A percentile compares a stretch with the other conserved stretches of the same genome.
These are phyloP conservation scores for Podarcis cretensis DNA, from an alignment of 2,113 vertebrate species.

Conservation along the genomic window DNA sequence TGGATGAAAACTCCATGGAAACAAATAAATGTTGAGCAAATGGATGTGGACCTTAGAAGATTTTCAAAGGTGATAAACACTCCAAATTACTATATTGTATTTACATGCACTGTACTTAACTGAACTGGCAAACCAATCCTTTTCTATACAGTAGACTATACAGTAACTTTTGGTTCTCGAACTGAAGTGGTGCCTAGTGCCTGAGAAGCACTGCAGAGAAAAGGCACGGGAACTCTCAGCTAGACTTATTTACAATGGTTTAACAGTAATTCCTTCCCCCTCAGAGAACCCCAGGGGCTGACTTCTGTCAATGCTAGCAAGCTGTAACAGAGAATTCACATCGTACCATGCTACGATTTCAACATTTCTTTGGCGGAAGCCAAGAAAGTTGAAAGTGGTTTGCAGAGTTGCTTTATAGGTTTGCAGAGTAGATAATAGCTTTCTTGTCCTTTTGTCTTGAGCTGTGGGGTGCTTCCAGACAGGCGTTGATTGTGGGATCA, in stretches of 20 bases:
- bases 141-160: not conserved
- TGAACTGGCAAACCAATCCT: not conserved
- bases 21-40: slow-evolving; percentile 87
- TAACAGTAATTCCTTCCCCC: not conserved
- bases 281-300: not conserved
- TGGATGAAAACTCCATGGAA: slow-evolving; percentile 88
- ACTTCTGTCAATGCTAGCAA: not conserved
- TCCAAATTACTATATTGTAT: slow-evolving; percentile 40
- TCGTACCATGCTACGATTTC: not conserved
- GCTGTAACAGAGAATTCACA: not conserved
- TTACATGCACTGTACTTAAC: not conserved
- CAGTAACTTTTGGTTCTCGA: not conserved
- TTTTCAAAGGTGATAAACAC: slow-evolving; percentile 80
- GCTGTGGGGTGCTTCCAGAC: not conserved
- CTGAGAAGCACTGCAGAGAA: not conserved
- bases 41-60: slow-evolving; percentile 85
- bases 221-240: not conserved
- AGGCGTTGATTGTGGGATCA: too few relatives aligned
- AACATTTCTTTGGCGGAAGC: not conserved
- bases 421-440: not conserved
- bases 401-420: too few relatives aligned
- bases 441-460: too few relatives aligned
- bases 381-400: too few relatives aligned
- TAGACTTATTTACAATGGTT: not conserved
- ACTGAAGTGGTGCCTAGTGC: not conserved